Evolutionary conservation across 2,888 invertebrate species (phyloP).

Genomic region (Galeruca laticollis): DNA sequence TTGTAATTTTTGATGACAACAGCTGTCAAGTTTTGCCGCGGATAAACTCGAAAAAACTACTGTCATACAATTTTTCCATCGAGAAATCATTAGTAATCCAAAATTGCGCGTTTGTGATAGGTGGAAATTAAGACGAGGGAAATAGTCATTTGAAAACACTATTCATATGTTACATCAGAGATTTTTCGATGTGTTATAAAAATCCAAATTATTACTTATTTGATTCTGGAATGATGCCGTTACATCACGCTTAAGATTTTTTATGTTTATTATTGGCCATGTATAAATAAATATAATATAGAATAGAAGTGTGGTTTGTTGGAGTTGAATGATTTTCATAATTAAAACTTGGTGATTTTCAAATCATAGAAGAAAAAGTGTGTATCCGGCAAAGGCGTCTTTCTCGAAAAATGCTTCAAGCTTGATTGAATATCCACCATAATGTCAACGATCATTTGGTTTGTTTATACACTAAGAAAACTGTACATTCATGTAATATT

Average conservation of each 20-base stretch:
- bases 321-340: slow-evolving; percentile 47
- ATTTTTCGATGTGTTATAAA: not conserved
- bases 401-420: slow-evolving; percentile 50
- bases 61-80: too few relatives aligned
- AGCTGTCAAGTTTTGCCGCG: too few relatives aligned
- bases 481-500: not conserved
- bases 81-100: too few relatives aligned
- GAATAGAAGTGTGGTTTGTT: slow-evolving; percentile 40
- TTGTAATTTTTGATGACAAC: too few relatives aligned
- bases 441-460: slow-evolving; percentile 35
- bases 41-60: too few relatives aligned
- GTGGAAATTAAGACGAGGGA: too few relatives aligned
- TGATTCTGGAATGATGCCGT: not conserved
- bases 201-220: not conserved
- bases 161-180: not conserved
- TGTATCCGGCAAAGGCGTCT: slow-evolving; percentile 47
- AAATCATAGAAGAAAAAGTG: slow-evolving; percentile 50
- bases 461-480: not conserved
- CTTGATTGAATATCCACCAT: slow-evolving; percentile 47
- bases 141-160: too few relatives aligned
- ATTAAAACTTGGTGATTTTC: slow-evolving; percentile 46
- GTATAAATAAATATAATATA: slow-evolving; percentile 33
- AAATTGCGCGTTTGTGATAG: too few relatives aligned
- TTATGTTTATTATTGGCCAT: slow-evolving; percentile 28
- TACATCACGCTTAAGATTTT: not conserved